Percentiles rank a stretch among this genome's conserved stretches.
Evolutionary conservation across 1,140 invertebrate genomes (phyloP).

Genomic region (Cotesia typhae): DNA sequence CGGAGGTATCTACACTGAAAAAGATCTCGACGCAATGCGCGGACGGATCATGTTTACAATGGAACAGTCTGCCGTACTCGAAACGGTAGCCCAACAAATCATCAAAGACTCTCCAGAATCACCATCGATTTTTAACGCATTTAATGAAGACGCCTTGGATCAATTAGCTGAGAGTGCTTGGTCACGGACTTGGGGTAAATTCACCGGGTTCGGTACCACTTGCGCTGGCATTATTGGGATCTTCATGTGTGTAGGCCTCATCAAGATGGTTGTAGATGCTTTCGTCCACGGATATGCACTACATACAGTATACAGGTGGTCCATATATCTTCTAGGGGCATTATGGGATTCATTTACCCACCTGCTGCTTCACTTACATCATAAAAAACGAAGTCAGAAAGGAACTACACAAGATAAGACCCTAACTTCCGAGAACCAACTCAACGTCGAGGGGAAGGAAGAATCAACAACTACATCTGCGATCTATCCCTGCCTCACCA

Average conservation of each 20-base stretch:
- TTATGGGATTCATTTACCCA: constrained; percentile 34
- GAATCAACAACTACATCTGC: no score
- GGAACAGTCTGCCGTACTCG: no score
- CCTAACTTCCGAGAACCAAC: no score
- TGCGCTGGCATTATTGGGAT: constrained; percentile 37
- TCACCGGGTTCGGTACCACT: constrained; percentile 28
- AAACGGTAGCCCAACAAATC: not conserved
- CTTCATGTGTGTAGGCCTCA: not conserved
- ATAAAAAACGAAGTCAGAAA: not conserved
- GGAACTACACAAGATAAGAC: no score
- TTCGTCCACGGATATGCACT: constrained; percentile 29
- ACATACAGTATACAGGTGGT: constrained; percentile 36
- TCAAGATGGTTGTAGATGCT: constrained; percentile 33
- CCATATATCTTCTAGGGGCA: constrained; percentile 30
- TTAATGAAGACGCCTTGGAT: not conserved
- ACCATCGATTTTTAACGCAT: not conserved
- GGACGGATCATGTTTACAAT: no score
- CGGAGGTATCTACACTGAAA: no score
- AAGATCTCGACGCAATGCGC: no score
- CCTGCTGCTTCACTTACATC: not conserved
- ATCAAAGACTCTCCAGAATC: not conserved
- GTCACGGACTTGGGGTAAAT: constrained; percentile 31
- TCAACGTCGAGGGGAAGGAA: no score
- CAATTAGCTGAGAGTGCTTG: constrained; percentile 23
- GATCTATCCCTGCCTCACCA: no score